Evolutionary conservation across 1,140 invertebrate species (phyloP).

Genomic region (Trigoniulus corallinus): DNA sequence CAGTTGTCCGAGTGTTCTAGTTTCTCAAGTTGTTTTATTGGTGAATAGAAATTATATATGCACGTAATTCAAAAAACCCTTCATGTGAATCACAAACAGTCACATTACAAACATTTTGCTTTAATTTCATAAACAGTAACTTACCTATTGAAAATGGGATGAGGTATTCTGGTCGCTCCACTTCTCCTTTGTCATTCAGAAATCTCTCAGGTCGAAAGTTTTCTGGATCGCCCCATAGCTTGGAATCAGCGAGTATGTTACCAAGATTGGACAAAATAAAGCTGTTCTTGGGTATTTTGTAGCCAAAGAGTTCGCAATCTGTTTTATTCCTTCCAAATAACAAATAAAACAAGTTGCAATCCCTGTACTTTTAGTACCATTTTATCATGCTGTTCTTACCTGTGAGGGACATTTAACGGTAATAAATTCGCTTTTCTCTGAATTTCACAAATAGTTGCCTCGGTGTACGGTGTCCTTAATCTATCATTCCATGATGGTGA

Average conservation of each 20-base stretch:
- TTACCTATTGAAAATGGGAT: slow-evolving; percentile 3
- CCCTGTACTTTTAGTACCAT: background rate
- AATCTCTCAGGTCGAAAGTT: slow-evolving; percentile 10
- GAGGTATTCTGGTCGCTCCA: slow-evolving; percentile 2
- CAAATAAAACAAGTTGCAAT: background rate
- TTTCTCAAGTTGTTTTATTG: no score
- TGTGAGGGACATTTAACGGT: slow-evolving; percentile 15
- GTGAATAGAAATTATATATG: no score
- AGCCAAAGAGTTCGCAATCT: slow-evolving; percentile 8
- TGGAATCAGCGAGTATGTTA: slow-evolving; percentile 8
- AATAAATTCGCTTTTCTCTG: slow-evolving; percentile 19
- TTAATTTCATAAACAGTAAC: background rate
- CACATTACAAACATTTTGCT: background rate
- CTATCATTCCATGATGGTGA: slow-evolving; percentile 17
- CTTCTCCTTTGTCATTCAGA: slow-evolving; percentile 8
- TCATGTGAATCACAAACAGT: no score
- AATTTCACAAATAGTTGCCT: slow-evolving; percentile 21
- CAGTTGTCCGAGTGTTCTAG: no score
- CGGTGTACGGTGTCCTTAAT: slow-evolving; percentile 19
- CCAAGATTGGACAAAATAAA: slow-evolving; percentile 3
- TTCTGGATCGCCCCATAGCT: slow-evolving; percentile 9
- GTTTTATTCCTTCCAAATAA: slow-evolving; percentile 3
- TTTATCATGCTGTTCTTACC: background rate
- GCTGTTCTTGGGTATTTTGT: slow-evolving; percentile 6
- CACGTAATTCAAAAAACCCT: no score